Percentiles rank a stretch among this genome's conserved stretches.
Evolutionary conservation across 1,140 invertebrate genomes (phyloP).

Genomic region (Aleiodes sp.): DNA sequence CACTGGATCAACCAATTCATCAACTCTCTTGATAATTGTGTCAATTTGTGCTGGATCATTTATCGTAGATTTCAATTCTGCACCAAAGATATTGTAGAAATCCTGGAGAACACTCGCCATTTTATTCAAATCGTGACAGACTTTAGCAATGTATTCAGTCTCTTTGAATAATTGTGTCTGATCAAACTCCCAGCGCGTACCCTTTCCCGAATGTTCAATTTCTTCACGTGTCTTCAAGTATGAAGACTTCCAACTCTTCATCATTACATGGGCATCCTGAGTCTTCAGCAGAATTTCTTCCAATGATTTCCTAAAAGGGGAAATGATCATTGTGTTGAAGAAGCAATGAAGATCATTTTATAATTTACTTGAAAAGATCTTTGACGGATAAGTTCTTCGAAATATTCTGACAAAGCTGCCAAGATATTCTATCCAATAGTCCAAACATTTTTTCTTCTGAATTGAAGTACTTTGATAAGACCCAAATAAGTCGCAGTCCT

Average conservation of each 20-base stretch:
- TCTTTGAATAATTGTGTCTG: conserved; percentile 79
- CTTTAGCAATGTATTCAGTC: conserved; percentile 82
- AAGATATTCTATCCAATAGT: conserved; percentile 82
- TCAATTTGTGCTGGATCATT: conserved; percentile 86
- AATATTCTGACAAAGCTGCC: conserved; percentile 80
- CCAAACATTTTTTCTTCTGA: conserved; percentile 79
- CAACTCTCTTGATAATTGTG: conserved; percentile 78
- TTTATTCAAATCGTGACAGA: conserved; percentile 80
- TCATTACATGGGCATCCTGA: conserved; percentile 71
- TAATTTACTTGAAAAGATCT: conserved; percentile 74
- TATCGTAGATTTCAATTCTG: conserved; percentile 85
- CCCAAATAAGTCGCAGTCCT: conserved; percentile 85
- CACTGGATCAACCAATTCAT: conserved; percentile 77
- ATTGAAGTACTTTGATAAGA: conserved; percentile 79
- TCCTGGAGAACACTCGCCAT: conserved; percentile 80
- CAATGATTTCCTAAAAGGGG: conserved; percentile 63
- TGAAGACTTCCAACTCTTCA: conserved; percentile 79
- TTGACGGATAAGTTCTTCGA: conserved; percentile 76
- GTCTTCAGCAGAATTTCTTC: conserved; percentile 67
- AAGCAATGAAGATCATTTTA: conserved; percentile 12
- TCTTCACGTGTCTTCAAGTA: conserved; percentile 79
- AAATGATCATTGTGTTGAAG: background rate
- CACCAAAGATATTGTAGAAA: conserved; percentile 89
- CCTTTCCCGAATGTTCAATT: conserved; percentile 85
- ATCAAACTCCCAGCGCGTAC: conserved; percentile 91